phyloP scores from a whole-genome alignment of 1,140 invertebrate species.

The Vanessa tameamea region DNA sequence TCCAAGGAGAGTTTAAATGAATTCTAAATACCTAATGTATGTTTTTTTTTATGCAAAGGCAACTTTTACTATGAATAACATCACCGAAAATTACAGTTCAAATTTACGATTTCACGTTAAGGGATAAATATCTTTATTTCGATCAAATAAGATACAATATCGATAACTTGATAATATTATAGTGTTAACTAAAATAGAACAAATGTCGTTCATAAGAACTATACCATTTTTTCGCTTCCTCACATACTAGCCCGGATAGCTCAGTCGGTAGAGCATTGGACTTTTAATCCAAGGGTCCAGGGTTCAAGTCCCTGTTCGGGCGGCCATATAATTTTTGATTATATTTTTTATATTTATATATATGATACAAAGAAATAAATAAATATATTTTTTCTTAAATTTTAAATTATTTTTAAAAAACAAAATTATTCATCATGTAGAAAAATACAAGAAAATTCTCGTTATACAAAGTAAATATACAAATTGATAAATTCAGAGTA shows the following conservation, averaged over 20 bases:
- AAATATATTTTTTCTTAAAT: no score
- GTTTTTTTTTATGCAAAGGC: no score
- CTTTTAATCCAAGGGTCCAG: no score
- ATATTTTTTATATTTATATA: no score
- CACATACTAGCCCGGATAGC: constrained; percentile 53
- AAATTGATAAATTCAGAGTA: neutral
- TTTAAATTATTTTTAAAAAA: no score
- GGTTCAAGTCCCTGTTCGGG: no score
- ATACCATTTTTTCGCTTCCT: constrained; percentile 36
- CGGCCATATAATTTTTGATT: constrained; percentile 10
- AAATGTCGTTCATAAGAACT: neutral
- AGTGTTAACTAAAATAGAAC: neutral
- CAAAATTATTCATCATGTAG: no score
- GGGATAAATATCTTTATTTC: neutral
- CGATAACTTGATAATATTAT: neutral
- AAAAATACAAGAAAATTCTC: no score
- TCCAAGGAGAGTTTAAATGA: no score
- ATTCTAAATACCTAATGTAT: no score
- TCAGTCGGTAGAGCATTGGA: constrained; percentile 30
- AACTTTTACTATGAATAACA: neutral
- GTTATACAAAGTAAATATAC: constrained; percentile 47
- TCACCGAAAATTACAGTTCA: neutral
- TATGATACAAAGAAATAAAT: no score
- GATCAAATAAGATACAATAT: neutral
- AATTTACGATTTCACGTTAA: neutral